Percentiles rank a stretch among this genome's conserved stretches.
These are phyloP conservation scores for Pionites leucogaster DNA, from an alignment of 2,113 vertebrate species.

Conservation along the genomic window DNA sequence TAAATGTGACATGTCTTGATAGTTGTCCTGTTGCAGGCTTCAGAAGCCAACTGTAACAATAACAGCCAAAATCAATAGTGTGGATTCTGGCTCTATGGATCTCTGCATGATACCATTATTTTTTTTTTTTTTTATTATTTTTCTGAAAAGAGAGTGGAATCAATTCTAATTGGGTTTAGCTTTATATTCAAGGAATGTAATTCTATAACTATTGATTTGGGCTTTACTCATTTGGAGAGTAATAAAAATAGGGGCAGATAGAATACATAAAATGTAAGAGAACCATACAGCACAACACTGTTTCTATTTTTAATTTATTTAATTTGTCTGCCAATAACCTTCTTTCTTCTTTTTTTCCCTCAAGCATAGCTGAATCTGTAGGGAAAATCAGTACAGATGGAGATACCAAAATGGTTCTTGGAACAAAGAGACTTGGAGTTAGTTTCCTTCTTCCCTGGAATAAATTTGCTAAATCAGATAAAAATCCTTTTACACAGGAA, in stretches of 20 bases:
- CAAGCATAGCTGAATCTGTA: constrained; percentile 51
- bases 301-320: constrained; percentile 75
- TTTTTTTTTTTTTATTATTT: neutral
- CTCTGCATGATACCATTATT: constrained; percentile 72
- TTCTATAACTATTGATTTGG: constrained; percentile 93
- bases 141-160: constrained; percentile 86
- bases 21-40: constrained; percentile 71
- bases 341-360: constrained; percentile 60
- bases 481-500: constrained; percentile 51
- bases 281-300: constrained; percentile 59
- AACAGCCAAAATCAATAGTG: constrained; percentile 86
- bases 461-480: constrained; percentile 69
- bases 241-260: constrained; percentile 90
- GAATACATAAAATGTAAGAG: constrained; percentile 85
- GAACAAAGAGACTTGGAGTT: constrained; percentile 64
- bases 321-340: constrained; percentile 70
- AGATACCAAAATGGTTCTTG: constrained; percentile 62
- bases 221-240: constrained; percentile 80
- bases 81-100: constrained; percentile 77
- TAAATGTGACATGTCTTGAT: constrained; percentile 77
- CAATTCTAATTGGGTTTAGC: constrained; percentile 88
- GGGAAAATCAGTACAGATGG: constrained; percentile 51
- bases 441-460: constrained; percentile 61
- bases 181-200: constrained; percentile 91
- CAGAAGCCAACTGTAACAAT: constrained; percentile 81